phyloP scores from a whole-genome alignment of 2,113 vertebrate species.

The Hippocampus comes region DNA sequence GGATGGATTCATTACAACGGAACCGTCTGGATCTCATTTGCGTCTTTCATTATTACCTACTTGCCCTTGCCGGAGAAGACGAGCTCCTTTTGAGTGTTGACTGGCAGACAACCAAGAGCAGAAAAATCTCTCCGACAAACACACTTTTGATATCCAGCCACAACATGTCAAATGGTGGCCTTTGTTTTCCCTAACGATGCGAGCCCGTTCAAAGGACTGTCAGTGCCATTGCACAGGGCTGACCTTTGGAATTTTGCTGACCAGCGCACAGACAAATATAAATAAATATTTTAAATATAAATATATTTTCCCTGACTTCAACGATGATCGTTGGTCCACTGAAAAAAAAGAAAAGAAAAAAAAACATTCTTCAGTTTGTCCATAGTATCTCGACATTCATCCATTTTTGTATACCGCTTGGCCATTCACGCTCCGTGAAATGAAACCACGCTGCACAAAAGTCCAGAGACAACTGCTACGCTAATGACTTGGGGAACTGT shows the following conservation, averaged over 20 bases:
- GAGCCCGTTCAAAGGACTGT: conserved; percentile 26
- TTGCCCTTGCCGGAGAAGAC: conserved; percentile 49
- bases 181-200: conserved; percentile 45
- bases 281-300: too few species aligned
- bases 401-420: too few species aligned
- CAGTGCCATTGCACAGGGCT: conserved; percentile 38
- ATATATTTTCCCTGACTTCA: too few species aligned
- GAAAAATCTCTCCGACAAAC: conserved; percentile 66
- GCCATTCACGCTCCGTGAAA: too few species aligned
- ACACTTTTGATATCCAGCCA: conserved; percentile 37
- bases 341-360: too few species aligned
- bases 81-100: conserved; percentile 19
- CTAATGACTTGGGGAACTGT: too few species aligned
- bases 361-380: too few species aligned
- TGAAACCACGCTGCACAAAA: too few species aligned
- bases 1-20: conserved; percentile 4
- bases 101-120: conserved; percentile 39
- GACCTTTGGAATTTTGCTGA: conserved; percentile 61
- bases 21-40: conserved; percentile 28
- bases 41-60: conserved; percentile 28
- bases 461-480: too few species aligned
- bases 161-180: conserved; percentile 52
- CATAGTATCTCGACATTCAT: too few species aligned
- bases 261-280: background rate
- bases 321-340: too few species aligned